Evolutionary conservation across 1,140 invertebrate genomes (phyloP).

Genomic region (Scylla paramamosain): DNA sequence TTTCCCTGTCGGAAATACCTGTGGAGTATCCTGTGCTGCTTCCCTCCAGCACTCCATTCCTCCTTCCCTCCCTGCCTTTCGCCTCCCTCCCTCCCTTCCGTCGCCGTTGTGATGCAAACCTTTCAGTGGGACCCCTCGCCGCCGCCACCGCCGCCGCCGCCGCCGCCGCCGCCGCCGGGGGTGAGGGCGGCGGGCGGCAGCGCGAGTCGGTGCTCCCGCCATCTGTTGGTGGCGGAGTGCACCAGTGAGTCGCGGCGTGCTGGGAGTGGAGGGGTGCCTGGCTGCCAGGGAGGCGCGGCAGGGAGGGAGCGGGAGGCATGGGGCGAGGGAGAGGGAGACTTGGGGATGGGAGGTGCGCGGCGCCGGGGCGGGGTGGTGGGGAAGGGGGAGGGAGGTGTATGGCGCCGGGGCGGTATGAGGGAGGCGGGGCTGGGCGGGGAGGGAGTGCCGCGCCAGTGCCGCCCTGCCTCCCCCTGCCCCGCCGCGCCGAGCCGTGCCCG

Average conservation of each 20-base stretch:
- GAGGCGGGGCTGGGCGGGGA: background rate
- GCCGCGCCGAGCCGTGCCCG: no score
- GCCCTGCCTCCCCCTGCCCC: no score
- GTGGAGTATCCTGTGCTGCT: background rate
- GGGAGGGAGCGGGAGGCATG: background rate
- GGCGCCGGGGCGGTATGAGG: background rate
- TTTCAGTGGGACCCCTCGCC: background rate
- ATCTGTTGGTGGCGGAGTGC: slow-evolving; percentile 39
- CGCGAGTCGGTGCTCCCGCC: slow-evolving; percentile 30
- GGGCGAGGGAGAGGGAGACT: background rate
- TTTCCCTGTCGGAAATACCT: background rate
- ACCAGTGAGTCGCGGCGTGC: background rate
- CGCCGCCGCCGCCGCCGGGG: background rate
- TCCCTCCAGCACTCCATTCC: background rate
- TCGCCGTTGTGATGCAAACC: background rate
- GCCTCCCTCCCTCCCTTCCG: background rate
- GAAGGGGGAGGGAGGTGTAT: background rate
- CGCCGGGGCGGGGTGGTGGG: background rate
- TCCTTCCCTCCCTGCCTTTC: background rate
- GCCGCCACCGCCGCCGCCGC: background rate
- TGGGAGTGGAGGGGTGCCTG: background rate
- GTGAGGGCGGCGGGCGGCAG: background rate
- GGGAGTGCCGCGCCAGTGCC: background rate
- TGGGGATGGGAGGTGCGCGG: background rate
- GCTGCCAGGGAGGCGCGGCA: background rate